Evolutionary conservation across 2,888 invertebrate genomes (phyloP).

Genomic region (Caprella mutica): DNA sequence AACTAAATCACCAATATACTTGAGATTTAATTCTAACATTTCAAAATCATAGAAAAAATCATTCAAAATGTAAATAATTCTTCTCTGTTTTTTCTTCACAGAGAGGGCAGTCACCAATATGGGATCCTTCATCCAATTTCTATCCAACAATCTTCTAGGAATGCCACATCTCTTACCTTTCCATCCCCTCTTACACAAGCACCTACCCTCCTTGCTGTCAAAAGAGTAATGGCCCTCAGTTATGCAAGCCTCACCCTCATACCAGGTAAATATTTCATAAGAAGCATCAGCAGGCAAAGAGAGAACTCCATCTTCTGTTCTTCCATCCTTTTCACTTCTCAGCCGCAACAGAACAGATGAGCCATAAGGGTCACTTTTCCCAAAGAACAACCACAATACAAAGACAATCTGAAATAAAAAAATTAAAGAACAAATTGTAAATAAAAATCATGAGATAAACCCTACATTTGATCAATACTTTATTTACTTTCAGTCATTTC

Average conservation of each 20-base stretch:
- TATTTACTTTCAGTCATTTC: no score
- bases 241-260: conserved; percentile 19
- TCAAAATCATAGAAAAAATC: conserved; percentile 17
- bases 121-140: conserved; percentile 17
- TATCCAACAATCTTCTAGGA: conserved; percentile 9
- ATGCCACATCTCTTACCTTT: conserved; percentile 20
- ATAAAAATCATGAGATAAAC: no score
- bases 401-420: neutral
- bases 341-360: neutral
- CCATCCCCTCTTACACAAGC: conserved; percentile 20
- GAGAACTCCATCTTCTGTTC: no score
- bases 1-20: conserved; percentile 15
- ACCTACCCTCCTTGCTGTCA: conserved; percentile 14
- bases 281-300: neutral
- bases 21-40: conserved; percentile 20
- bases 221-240: conserved; percentile 14
- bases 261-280: neutral
- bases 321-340: no score
- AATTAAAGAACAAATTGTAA: neutral
- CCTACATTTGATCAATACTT: no score
- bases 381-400: neutral
- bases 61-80: conserved; percentile 14
- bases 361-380: neutral
- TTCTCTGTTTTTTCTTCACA: conserved; percentile 15
- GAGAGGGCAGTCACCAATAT: conserved; percentile 13